These are phyloP conservation scores for Leistus spinibarbis DNA, from an alignment of 2,888 invertebrate species.

Conservation along the genomic window DNA sequence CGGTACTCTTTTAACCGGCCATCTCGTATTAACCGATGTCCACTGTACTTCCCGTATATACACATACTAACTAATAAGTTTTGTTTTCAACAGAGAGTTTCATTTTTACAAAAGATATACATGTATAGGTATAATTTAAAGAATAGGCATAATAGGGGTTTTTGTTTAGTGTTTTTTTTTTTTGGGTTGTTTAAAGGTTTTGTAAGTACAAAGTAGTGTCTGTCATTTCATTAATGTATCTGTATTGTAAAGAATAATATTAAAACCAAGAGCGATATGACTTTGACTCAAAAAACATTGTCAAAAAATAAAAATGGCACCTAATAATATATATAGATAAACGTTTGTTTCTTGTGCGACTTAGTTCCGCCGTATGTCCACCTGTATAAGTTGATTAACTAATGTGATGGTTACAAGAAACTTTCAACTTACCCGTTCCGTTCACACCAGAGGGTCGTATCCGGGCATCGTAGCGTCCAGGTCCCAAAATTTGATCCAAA, in stretches of 20 bases:
- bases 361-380: conserved; percentile 5
- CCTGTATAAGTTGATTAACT: conserved; percentile 17
- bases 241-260: background rate
- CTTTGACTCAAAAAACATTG: conserved; percentile 33
- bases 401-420: conserved; percentile 9
- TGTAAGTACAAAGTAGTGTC: conserved; percentile 4
- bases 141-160: background rate
- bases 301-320: conserved; percentile 23
- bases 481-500: conserved; percentile 89
- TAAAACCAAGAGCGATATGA: conserved; percentile 39
- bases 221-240: conserved; percentile 12
- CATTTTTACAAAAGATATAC: background rate
- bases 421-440: conserved; percentile 79
- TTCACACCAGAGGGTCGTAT: conserved; percentile 93
- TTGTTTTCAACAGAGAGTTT: background rate
- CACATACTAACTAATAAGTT: background rate
- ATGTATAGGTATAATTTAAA: too few species aligned
- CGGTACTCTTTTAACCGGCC: background rate
- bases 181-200: background rate
- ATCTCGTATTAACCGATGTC: background rate
- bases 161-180: background rate
- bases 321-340: background rate
- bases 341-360: background rate
- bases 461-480: conserved; percentile 88
- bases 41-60: background rate